Conservation (phyloP, 2,113 vertebrate genomes). For the Strix aluco region DNA sequence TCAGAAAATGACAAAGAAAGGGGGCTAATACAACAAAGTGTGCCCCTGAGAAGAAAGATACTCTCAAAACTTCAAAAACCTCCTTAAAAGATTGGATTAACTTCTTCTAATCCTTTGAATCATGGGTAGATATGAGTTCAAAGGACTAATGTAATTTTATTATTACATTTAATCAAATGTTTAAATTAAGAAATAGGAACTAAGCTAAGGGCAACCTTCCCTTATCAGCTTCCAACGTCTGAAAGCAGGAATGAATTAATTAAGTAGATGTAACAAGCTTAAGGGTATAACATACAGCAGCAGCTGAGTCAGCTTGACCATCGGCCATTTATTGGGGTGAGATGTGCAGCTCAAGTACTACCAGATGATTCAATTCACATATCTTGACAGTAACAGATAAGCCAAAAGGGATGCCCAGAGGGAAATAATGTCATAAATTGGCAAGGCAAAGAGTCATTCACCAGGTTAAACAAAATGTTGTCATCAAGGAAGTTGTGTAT, state of each 20-base stretch:
- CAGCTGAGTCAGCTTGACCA: slow-evolving; percentile 54
- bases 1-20: not conserved
- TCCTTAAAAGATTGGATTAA: slow-evolving; percentile 45
- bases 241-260: slow-evolving; percentile 57
- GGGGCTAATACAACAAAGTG: not conserved
- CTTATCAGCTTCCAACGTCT: slow-evolving; percentile 28
- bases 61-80: slow-evolving; percentile 35
- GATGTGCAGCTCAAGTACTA: slow-evolving; percentile 41
- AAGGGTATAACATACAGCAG: slow-evolving; percentile 22
- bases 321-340: not conserved
- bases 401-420: slow-evolving; percentile 23
- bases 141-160: slow-evolving; percentile 62
- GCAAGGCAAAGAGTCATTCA: slow-evolving; percentile 20
- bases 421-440: slow-evolving; percentile 38
- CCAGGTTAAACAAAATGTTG: slow-evolving; percentile 29
- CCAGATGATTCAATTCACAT: slow-evolving; percentile 46
- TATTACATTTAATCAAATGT: slow-evolving; percentile 55
- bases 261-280: slow-evolving; percentile 48
- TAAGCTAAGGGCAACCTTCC: slow-evolving; percentile 33
- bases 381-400: slow-evolving; percentile 47
- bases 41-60: slow-evolving; percentile 9
- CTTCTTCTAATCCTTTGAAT: slow-evolving; percentile 41
- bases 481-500: slow-evolving; percentile 2
- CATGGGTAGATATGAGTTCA: slow-evolving; percentile 37
- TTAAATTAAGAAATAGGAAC: slow-evolving; percentile 56